These are phyloP conservation scores for Tarsius wallacei DNA, from an alignment of 2,797 vertebrate species.

Conservation along the genomic window DNA sequence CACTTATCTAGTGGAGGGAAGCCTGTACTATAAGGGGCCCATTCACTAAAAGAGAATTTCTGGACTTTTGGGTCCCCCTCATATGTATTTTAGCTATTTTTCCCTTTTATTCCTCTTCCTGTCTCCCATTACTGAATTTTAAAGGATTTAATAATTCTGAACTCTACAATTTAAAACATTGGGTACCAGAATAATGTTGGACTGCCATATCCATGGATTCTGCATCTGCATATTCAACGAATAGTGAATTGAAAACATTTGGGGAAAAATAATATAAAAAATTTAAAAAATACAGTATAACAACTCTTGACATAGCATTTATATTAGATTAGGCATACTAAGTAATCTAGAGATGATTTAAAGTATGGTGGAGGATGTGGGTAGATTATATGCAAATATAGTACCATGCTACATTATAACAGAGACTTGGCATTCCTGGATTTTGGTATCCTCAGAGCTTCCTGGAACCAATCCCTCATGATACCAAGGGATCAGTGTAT, in stretches of 20 bases:
- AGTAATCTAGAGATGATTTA: background rate
- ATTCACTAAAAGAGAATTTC: too few species aligned
- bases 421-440: background rate
- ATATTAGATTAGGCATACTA: background rate
- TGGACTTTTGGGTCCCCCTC: too few species aligned
- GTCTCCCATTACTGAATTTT: background rate
- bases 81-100: slow-evolving; percentile 2
- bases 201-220: background rate
- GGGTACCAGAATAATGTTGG: background rate
- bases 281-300: background rate
- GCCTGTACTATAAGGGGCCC: too few species aligned
- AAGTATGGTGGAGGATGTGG: background rate
- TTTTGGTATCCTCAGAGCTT: too few species aligned
- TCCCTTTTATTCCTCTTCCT: background rate
- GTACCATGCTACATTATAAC: background rate
- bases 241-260: background rate
- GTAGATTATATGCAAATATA: background rate
- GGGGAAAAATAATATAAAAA: background rate
- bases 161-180: background rate
- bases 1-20: too few species aligned
- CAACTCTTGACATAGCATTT: background rate
- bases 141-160: background rate
- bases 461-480: background rate
- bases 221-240: background rate
- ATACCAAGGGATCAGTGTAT: background rate